Conservation (phyloP, 2,113 vertebrate genomes). For the Bolborhynchus lineola region DNA sequence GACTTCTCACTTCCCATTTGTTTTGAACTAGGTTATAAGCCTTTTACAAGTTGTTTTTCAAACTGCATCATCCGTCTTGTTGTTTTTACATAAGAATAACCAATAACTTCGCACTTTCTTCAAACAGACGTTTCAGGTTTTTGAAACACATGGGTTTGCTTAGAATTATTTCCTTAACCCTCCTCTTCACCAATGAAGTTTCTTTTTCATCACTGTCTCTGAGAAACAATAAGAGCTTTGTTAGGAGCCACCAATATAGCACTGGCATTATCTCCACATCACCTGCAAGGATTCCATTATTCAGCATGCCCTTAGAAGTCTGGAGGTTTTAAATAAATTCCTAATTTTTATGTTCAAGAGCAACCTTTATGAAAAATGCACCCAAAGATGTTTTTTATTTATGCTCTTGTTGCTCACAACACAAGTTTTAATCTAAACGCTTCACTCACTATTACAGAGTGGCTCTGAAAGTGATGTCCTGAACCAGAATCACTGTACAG, state of each 20-base stretch:
- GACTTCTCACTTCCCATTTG: background rate
- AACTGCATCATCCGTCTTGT: background rate
- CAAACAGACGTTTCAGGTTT: background rate
- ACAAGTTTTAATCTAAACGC: background rate
- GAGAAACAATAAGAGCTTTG: background rate
- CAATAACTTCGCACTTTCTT: background rate
- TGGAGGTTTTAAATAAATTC: background rate
- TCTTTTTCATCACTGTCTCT: background rate
- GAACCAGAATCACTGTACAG: background rate
- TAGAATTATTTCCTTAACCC: background rate
- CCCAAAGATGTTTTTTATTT: background rate
- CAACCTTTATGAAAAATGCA: background rate
- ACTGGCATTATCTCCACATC: background rate
- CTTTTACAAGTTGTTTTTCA: background rate
- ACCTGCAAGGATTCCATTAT: background rate
- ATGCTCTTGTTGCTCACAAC: background rate
- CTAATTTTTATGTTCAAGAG: background rate
- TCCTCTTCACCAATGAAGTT: background rate
- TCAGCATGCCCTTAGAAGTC: background rate
- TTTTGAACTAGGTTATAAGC: background rate
- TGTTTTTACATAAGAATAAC: background rate
- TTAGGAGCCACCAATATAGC: background rate
- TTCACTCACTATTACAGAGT: background rate
- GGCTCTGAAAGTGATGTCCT: background rate
- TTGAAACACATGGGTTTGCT: background rate